Percentiles rank a stretch among this genome's conserved stretches.
phyloP scores from a whole-genome alignment of 2,888 invertebrate genomes.

The Dioctria linearis region DNA sequence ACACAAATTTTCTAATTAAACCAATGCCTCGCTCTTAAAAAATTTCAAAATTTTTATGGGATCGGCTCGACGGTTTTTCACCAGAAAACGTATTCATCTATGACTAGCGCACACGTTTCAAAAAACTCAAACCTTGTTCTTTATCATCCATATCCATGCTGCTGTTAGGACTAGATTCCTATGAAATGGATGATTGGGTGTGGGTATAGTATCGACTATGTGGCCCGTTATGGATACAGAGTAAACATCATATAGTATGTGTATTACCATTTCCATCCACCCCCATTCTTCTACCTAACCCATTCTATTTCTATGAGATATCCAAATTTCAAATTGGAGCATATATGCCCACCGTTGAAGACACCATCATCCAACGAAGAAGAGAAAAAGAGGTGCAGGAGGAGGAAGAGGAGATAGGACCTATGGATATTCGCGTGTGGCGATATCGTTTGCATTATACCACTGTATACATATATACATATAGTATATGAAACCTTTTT shows the following conservation, averaged over 20 bases:
- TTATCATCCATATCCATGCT: neutral
- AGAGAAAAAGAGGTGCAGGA: neutral
- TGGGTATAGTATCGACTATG: neutral
- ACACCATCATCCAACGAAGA: neutral
- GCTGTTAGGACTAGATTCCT: neutral
- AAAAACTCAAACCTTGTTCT: constrained; percentile 28
- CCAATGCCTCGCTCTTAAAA: constrained; percentile 44
- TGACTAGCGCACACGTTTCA: constrained; percentile 25
- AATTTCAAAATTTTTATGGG: constrained; percentile 22
- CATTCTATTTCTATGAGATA: neutral
- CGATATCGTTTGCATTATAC: constrained; percentile 42
- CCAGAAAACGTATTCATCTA: constrained; percentile 8
- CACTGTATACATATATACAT: no score
- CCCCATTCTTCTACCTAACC: no score
- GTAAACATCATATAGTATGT: constrained; percentile 2
- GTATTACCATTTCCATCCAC: neutral
- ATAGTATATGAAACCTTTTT: constrained; percentile 33
- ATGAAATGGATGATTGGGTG: neutral
- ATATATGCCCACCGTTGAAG: neutral
- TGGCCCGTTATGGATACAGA: neutral
- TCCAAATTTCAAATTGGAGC: neutral
- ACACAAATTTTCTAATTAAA: constrained; percentile 54
- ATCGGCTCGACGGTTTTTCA: neutral
- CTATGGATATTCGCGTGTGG: constrained; percentile 27
- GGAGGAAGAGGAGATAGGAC: neutral